Conservation (phyloP, 2,797 vertebrate genomes). For the Bradypodion pumilum region DNA sequence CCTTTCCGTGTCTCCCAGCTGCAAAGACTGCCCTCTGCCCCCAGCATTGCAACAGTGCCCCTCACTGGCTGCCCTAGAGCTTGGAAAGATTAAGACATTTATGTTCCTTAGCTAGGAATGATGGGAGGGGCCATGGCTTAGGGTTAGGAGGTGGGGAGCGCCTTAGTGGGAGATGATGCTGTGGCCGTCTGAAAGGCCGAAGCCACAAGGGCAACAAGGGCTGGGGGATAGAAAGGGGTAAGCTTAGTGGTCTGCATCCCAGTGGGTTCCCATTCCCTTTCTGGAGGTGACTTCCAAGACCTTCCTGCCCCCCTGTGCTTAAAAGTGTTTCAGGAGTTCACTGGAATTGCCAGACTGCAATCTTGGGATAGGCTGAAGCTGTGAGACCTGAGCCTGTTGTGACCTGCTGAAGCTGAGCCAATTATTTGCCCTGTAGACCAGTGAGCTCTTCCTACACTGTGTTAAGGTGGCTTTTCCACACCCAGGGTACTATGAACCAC, state of each 20-base stretch:
- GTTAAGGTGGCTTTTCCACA: not conserved
- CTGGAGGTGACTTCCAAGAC: not conserved
- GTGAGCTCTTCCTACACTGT: not conserved
- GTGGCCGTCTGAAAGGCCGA: not conserved
- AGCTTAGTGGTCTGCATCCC: not conserved
- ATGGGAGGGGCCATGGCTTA: slow-evolving; percentile 38
- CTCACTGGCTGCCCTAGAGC: slow-evolving; percentile 77
- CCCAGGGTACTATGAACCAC: not conserved
- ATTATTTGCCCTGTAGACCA: not conserved
- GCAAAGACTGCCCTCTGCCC: slow-evolving; percentile 63
- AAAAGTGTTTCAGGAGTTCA: not conserved
- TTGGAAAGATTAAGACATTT: slow-evolving; percentile 84
- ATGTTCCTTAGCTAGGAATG: slow-evolving; percentile 81
- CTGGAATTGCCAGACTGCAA: not conserved
- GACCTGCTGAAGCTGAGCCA: not conserved
- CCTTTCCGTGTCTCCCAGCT: slow-evolving; percentile 53
- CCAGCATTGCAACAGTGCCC: slow-evolving; percentile 75
- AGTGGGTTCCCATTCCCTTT: not conserved
- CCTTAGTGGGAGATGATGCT: not conserved
- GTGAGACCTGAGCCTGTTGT: not conserved
- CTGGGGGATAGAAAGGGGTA: not conserved
- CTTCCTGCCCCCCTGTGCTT: not conserved
- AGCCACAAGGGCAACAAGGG: not conserved
- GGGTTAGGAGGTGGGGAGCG: slow-evolving; percentile 13
- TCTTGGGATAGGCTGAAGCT: not conserved